These are phyloP conservation scores for Vombatus ursinus DNA, from an alignment of 2,113 vertebrate genomes.

Conservation along the genomic window DNA sequence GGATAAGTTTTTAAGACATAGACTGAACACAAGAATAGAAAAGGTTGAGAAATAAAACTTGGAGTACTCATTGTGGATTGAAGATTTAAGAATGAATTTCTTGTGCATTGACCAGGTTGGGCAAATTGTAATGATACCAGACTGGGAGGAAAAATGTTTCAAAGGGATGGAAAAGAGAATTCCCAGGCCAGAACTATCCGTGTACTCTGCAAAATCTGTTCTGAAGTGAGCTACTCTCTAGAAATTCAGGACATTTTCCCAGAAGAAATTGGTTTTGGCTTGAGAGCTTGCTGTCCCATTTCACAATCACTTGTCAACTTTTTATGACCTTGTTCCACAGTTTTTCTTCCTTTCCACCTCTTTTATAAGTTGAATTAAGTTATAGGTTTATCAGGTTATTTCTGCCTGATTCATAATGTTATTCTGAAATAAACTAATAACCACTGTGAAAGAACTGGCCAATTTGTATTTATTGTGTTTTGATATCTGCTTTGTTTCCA, in stretches of 20 bases:
- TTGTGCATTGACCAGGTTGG: slow-evolving; percentile 37
- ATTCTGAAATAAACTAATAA: background rate
- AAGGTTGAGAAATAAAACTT: background rate
- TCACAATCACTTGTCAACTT: background rate
- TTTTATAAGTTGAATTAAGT: background rate
- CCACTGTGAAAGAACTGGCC: background rate
- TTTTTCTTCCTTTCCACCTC: background rate
- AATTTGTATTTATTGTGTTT: background rate
- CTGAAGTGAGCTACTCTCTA: background rate
- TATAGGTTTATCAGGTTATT: background rate
- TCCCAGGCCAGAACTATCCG: background rate
- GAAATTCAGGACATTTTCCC: background rate
- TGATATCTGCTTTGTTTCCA: background rate
- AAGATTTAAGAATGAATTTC: slow-evolving; percentile 15
- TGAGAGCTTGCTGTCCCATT: background rate
- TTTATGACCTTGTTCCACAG: background rate
- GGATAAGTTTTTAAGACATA: slow-evolving; percentile 58
- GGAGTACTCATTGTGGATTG: background rate
- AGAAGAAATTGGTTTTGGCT: background rate
- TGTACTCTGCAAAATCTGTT: background rate
- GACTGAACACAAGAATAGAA: slow-evolving; percentile 4
- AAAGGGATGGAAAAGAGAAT: background rate
- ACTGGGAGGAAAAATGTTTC: slow-evolving; percentile 1
- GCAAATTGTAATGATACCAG: background rate
- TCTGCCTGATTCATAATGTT: background rate